phyloP scores from a whole-genome alignment of 2,113 vertebrate species.

The Myrmophylax atrothorax region DNA sequence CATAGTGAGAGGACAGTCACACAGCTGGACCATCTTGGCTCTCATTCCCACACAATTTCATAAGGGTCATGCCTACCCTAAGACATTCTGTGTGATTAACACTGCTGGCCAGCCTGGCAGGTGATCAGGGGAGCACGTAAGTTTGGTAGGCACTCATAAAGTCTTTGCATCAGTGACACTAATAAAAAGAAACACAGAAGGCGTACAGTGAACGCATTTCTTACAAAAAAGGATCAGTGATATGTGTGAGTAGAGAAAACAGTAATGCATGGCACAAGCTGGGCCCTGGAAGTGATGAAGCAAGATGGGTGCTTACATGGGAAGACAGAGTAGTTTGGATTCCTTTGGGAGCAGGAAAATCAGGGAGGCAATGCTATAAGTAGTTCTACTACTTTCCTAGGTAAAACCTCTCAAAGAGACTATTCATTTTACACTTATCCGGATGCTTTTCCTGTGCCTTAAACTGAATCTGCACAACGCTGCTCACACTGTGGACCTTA shows the following conservation, averaged over 20 bases:
- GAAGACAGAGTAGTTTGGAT: neutral
- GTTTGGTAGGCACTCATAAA: neutral
- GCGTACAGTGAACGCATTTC: neutral
- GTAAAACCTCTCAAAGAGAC: neutral
- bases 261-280: neutral
- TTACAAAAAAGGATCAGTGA: neutral
- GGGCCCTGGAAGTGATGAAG: neutral
- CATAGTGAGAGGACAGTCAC: neutral
- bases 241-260: neutral
- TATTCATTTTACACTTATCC: neutral
- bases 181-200: neutral
- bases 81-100: neutral
- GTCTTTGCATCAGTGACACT: neutral
- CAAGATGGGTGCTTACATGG: neutral
- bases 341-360: neutral
- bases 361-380: neutral
- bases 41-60: neutral
- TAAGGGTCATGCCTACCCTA: neutral
- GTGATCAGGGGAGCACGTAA: neutral
- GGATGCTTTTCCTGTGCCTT: neutral
- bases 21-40: neutral
- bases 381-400: neutral
- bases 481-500: neutral
- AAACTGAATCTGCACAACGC: neutral
- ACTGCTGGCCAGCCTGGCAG: accelerated